These are phyloP conservation scores for Psylliodes chrysocephalus DNA, from an alignment of 2,888 invertebrate species.

Conservation along the genomic window DNA sequence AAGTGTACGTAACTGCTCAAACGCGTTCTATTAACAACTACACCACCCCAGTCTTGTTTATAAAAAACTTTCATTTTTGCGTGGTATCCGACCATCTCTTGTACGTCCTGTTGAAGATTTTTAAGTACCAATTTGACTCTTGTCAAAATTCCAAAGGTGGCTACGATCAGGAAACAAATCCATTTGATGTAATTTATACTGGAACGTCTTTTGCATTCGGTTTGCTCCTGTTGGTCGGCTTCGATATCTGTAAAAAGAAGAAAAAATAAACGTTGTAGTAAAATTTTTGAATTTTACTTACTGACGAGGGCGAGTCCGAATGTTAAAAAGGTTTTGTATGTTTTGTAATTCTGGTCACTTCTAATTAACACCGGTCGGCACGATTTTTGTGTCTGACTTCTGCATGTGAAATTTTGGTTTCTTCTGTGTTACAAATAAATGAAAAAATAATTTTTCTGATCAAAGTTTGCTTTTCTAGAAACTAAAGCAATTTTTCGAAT, in stretches of 20 bases:
- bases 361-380: too few relatives aligned
- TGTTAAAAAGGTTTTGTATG: too few relatives aligned
- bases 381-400: too few relatives aligned
- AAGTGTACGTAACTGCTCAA: too few relatives aligned
- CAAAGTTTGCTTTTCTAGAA: too few relatives aligned
- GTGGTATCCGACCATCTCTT: background rate
- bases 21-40: too few relatives aligned
- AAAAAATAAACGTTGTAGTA: background rate
- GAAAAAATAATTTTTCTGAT: too few relatives aligned
- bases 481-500: too few relatives aligned
- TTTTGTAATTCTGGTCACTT: too few relatives aligned
- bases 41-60: constrained; percentile 69
- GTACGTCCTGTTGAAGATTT: background rate
- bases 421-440: too few relatives aligned
- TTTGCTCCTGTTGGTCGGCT: background rate
- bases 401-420: too few relatives aligned
- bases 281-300: background rate
- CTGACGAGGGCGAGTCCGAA: too few relatives aligned
- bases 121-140: background rate
- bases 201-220: background rate
- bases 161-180: background rate
- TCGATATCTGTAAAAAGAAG: constrained; percentile 9
- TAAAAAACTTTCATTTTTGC: background rate
- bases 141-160: background rate
- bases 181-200: background rate